phyloP scores from a whole-genome alignment of 1,140 invertebrate species.

The Leptopilina boulardi region DNA sequence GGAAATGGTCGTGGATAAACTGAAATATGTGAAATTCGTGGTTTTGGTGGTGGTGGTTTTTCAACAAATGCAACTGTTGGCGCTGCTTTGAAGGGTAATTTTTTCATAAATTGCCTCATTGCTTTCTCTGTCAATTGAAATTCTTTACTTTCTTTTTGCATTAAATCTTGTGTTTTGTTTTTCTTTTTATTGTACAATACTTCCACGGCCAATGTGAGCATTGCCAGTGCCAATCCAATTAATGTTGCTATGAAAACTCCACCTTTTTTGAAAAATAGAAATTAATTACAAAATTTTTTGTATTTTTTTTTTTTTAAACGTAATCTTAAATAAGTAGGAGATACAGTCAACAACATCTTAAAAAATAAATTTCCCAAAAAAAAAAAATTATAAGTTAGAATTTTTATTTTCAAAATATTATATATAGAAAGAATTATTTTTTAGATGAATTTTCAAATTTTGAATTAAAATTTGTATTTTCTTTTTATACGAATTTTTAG shows the following conservation, averaged over 20 bases:
- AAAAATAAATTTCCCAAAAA: too few species aligned
- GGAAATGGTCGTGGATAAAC: constrained; percentile 75
- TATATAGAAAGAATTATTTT: too few species aligned
- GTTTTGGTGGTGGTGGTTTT: constrained; percentile 58
- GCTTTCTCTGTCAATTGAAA: constrained; percentile 50
- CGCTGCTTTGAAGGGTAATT: constrained; percentile 74
- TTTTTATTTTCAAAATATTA: too few species aligned
- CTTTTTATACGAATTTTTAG: too few species aligned
- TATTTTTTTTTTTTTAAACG: too few species aligned
- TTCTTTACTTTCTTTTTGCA: constrained; percentile 56
- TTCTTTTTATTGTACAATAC: constrained; percentile 82
- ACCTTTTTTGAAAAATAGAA: constrained; percentile 75
- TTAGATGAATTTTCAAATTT: too few species aligned
- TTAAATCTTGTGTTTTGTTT: constrained; percentile 76
- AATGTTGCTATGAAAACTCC: constrained; percentile 93
- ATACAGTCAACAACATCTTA: too few species aligned
- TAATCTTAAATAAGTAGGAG: too few species aligned
- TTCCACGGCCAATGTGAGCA: constrained; percentile 88
- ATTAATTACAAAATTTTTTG: not conserved
- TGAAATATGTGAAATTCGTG: constrained; percentile 75
- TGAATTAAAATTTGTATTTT: too few species aligned
- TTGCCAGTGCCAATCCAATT: constrained; percentile 87
- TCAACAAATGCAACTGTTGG: constrained; percentile 65
- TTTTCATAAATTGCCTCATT: constrained; percentile 65
- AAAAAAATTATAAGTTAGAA: too few species aligned